These are phyloP conservation scores for Oithona nana DNA, from an alignment of 2,888 invertebrate species.

Conservation along the genomic window DNA sequence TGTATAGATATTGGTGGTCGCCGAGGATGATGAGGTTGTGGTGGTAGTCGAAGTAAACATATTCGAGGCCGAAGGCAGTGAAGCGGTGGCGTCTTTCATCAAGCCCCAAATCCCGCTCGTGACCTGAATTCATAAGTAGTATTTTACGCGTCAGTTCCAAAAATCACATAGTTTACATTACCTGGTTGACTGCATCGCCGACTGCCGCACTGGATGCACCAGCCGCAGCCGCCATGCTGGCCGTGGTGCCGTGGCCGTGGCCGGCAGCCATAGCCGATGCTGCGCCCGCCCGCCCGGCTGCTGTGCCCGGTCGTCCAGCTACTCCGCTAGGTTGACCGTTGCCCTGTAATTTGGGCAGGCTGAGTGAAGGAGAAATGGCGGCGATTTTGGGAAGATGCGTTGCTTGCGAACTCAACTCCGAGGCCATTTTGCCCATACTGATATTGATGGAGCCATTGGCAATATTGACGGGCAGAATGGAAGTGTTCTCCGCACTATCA, in stretches of 20 bases:
- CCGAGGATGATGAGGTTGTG: background rate
- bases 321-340: background rate
- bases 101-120: background rate
- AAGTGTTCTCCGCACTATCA: background rate
- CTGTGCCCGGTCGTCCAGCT: background rate
- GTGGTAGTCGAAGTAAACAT: background rate
- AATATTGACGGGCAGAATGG: slow-evolving; percentile 15
- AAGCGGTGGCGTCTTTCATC: background rate
- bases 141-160: too few relatives aligned
- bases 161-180: background rate
- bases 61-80: background rate
- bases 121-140: background rate
- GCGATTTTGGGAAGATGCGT: slow-evolving; percentile 6
- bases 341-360: slow-evolving; percentile 5
- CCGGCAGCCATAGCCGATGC: background rate
- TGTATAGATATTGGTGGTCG: background rate
- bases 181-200: background rate
- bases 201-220: background rate
- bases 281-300: background rate
- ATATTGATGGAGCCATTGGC: slow-evolving; percentile 17
- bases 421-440: slow-evolving; percentile 7
- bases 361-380: slow-evolving; percentile 6
- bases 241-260: too few relatives aligned
- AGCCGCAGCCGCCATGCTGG: background rate
- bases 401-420: slow-evolving; percentile 3